Percentiles rank a stretch among this genome's conserved stretches.
These are phyloP conservation scores for Sterrhoptilus dennistouni DNA, from an alignment of 2,113 vertebrate species.

Conservation along the genomic window DNA sequence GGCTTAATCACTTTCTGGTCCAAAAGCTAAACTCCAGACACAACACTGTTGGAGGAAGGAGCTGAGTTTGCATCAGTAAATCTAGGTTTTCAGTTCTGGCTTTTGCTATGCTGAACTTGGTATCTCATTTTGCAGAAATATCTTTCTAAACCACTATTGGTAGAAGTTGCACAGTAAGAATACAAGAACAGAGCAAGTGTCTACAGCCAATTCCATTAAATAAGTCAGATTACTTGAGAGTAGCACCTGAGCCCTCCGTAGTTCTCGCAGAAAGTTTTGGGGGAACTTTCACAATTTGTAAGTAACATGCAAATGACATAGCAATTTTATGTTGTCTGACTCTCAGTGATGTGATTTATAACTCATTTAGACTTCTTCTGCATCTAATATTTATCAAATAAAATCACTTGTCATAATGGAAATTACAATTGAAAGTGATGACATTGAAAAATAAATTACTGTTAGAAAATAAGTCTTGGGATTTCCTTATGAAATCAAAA, in stretches of 20 bases:
- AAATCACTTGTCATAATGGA: slow-evolving; percentile 49
- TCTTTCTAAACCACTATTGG: not conserved
- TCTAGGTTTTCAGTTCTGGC: not conserved
- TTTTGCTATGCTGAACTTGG: not conserved
- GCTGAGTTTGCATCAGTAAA: not conserved
- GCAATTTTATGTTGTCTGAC: not conserved
- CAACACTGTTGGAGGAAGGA: accelerated
- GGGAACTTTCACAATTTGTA: not conserved
- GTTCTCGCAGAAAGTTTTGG: not conserved
- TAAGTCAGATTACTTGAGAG: not conserved
- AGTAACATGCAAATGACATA: not conserved
- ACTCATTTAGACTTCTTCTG: slow-evolving; percentile 34
- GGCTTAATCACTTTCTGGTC: not conserved
- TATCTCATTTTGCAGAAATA: not conserved
- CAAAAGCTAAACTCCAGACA: not conserved
- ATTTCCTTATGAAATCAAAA: slow-evolving; percentile 15
- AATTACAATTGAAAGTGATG: slow-evolving; percentile 52
- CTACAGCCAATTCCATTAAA: not conserved
- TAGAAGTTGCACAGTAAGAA: not conserved
- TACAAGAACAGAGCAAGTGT: not conserved
- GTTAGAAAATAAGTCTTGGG: slow-evolving; percentile 47
- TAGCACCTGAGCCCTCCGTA: not conserved
- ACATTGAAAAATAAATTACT: slow-evolving; percentile 23
- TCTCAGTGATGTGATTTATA: slow-evolving; percentile 29
- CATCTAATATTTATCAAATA: slow-evolving; percentile 46